A percentile compares a stretch with the other conserved stretches of the same genome.
phyloP scores from a whole-genome alignment of 1,140 invertebrate species.

The Ylistrum balloti region DNA sequence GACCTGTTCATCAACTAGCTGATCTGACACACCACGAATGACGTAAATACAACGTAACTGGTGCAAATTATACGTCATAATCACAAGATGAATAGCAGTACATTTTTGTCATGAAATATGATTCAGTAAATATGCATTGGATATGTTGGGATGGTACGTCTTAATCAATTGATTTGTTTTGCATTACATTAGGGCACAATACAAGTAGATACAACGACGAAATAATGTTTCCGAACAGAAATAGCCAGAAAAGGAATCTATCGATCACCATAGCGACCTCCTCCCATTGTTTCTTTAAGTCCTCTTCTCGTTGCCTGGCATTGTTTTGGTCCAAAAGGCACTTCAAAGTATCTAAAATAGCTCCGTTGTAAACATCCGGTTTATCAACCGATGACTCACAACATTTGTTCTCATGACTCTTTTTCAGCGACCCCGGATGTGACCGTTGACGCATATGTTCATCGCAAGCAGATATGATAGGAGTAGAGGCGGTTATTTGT shows the following conservation, averaged over 20 bases:
- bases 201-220: conserved; percentile 97
- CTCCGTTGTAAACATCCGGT: conserved; percentile 38
- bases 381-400: not conserved
- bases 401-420: not conserved
- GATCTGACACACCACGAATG: not conserved
- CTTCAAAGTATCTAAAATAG: conserved; percentile 55
- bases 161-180: not conserved
- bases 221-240: conserved; percentile 97
- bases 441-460: not conserved
- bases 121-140: not conserved
- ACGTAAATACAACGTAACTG: not conserved
- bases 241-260: conserved; percentile 97
- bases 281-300: conserved; percentile 92
- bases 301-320: conserved; percentile 70
- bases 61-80: not conserved
- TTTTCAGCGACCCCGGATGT: not conserved
- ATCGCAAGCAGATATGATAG: not conserved
- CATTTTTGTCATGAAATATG: not conserved
- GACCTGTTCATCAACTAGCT: not conserved
- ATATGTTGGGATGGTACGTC: not conserved
- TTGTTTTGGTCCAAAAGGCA: conserved; percentile 71
- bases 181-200: not conserved
- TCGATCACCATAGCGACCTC: conserved; percentile 99
- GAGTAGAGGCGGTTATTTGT: not conserved
- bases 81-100: not conserved